Evolutionary conservation across 2,888 invertebrate species (phyloP), one percentile per base, ranked within the genome.

Genomic region (Phania funesta): DNA sequence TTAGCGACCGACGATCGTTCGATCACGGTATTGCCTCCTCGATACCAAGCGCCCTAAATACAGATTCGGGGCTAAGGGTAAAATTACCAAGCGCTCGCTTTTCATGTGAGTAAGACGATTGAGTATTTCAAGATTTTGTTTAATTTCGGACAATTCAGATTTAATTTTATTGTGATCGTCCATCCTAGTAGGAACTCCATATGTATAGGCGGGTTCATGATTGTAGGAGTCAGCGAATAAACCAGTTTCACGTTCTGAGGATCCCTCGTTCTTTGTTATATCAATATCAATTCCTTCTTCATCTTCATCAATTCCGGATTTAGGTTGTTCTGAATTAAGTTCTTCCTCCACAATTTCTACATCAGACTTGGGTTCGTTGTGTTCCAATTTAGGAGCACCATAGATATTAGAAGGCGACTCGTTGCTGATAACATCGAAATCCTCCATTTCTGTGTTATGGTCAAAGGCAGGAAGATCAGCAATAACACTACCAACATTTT

Each of bases 391-490:
- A 0, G 87, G 88, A 50, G 86, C 84, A 3, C 88, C 90, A 41
- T 89, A 90, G 2, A 83, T 86, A 18, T 48, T 83, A 9, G 84
- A 85, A 1, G 89, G 89, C 16, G 48, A 16, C 8, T 62, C 68
- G 18, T 50, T 8, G 13, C 58, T 52, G 13, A 38, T 52, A 8
- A 26, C 67, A 22, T 85, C 85, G 9, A 81, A 48, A 48, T 75
- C 74, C 58, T 83, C 44, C 50, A 83, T 68, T 50, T 83, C 60
- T 77, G 83, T 76, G 85, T 84, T 64, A 71, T 85, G 83, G 64
- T 85, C 86, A 86, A 81, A 64, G 85, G 87, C 79, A 86, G 89
- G 90, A 85, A 90, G 64, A 89, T 89, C 89, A 88, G 85, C 88
- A 87, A 89, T 85, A 88, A 86, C 85, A 86, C 85, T 86, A 86